Evolutionary conservation across 2,888 invertebrate species (phyloP), one percentile per base, ranked within the genome.

Genomic region (Palloptera scutellata): DNA sequence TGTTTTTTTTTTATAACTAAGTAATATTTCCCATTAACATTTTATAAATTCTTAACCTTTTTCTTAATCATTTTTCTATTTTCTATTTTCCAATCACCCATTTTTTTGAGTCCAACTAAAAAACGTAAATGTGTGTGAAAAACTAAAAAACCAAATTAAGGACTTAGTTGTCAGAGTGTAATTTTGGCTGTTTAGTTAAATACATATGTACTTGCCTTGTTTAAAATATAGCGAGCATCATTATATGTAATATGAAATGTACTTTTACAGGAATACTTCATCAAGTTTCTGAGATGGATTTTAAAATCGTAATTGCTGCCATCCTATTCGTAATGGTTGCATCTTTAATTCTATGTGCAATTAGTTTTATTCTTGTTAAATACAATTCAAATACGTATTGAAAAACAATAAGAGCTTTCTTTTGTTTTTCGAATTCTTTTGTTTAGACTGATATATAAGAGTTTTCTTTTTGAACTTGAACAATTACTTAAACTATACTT

Each of bases 271-370:
- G 83, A 84, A 72, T 84, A 81, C 81, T 80, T 83, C 80, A 81
- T 82, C 80, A 84, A 83, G 80, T 83, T 84, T 76, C 81, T 84
- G 80, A 83, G 82, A 78, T 84, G 83, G 83, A 84, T 84, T 74
- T 83, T 84, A 83, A 84, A 84, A 79, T 83, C 81, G 77, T 81
- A 81, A 76, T 79, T 72, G 77, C 79, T 77, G 78, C 78, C 76
- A 77, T 78, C 78, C 76, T 76, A 79, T 77, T 78, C 76, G 70
- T 80, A 79, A 77, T 81, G 77, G 77, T 81, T 75, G 73, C 75
- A 74, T 77, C 77, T 67, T 69, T 77, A 72, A 76, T 74, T 70
- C 74, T 81, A 73, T 78, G 78, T 75, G 73, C 76, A 72, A 76
- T 77, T 79, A 76, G 73, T 73, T 76, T 76, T 76, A 72, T 77